A percentile compares a stretch with the other conserved stretches of the same genome.
These are phyloP conservation scores for Schizopygopsis malacanthus DNA, from an alignment of 2,797 vertebrate genomes.

Conservation along the genomic window DNA sequence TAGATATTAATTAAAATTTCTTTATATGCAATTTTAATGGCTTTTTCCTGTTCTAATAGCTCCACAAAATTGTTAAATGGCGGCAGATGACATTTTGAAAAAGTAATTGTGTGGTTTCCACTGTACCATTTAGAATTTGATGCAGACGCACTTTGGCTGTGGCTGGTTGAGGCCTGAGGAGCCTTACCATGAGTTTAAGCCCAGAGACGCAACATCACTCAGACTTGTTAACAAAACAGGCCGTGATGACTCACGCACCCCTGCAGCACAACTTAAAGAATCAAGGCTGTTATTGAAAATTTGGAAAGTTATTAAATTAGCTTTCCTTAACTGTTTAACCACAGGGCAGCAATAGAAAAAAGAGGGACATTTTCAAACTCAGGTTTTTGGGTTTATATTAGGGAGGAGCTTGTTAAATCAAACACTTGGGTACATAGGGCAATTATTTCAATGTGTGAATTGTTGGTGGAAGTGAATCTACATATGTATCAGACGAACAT, in stretches of 20 bases:
- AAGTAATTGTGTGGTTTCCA: neutral
- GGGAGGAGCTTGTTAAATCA: neutral
- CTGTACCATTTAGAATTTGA: neutral
- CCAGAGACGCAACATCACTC: constrained; percentile 19
- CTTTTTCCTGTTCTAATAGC: neutral
- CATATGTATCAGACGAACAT: neutral
- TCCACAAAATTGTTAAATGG: neutral
- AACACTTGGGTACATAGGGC: neutral
- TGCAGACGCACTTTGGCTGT: neutral
- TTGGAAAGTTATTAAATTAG: constrained; percentile 14
- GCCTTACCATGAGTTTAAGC: constrained; percentile 26
- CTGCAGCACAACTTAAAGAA: constrained; percentile 30
- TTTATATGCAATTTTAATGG: neutral
- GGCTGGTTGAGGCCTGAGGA: constrained; percentile 12
- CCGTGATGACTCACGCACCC: constrained; percentile 29
- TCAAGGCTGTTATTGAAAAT: constrained; percentile 32
- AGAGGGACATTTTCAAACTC: neutral
- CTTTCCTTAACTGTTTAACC: neutral
- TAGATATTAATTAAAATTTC: neutral
- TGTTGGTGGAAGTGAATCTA: neutral
- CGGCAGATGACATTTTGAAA: neutral
- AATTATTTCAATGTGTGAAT: neutral
- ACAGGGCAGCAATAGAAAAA: neutral
- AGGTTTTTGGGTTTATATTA: neutral
- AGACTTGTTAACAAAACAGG: constrained; percentile 35